A percentile compares a stretch with the other conserved stretches of the same genome.
These are phyloP conservation scores for Sylvicola cinctus DNA, from an alignment of 2,888 invertebrate genomes.

Conservation along the genomic window DNA sequence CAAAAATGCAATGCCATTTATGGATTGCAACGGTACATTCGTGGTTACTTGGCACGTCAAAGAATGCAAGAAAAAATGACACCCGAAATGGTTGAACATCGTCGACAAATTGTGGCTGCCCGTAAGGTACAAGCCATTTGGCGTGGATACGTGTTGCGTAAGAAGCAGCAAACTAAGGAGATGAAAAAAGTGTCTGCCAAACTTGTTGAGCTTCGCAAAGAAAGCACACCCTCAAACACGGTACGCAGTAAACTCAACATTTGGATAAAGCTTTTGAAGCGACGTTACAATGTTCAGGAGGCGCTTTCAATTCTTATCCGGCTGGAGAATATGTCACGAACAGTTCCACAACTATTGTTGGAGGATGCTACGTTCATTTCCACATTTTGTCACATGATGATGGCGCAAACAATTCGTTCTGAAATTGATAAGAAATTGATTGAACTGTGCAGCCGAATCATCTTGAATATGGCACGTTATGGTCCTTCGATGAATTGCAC, in stretches of 20 bases:
- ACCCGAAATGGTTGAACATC: slow-evolving; percentile 25
- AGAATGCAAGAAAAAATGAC: slow-evolving; percentile 27
- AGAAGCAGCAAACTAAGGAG: slow-evolving; percentile 10
- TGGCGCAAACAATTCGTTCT: slow-evolving; percentile 26
- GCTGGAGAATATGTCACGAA: slow-evolving; percentile 21
- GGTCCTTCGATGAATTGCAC: slow-evolving; percentile 35
- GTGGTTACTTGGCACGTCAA: slow-evolving; percentile 30
- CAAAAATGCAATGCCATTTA: slow-evolving; percentile 6
- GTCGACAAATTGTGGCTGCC: slow-evolving; percentile 30
- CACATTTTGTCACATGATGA: slow-evolving; percentile 24
- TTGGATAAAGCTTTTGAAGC: slow-evolving; percentile 18
- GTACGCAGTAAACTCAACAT: slow-evolving; percentile 17
- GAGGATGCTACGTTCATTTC: slow-evolving; percentile 21
- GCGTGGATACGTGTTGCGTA: slow-evolving; percentile 28
- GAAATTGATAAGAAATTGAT: slow-evolving; percentile 25
- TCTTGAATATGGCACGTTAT: slow-evolving; percentile 46
- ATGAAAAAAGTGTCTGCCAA: slow-evolving; percentile 9
- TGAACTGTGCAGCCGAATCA: slow-evolving; percentile 27
- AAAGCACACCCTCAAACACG: slow-evolving; percentile 13
- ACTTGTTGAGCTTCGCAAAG: slow-evolving; percentile 5
- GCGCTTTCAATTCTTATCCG: slow-evolving; percentile 15
- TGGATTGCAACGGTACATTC: slow-evolving; percentile 24
- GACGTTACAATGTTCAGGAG: slow-evolving; percentile 17
- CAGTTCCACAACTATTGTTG: slow-evolving; percentile 21
- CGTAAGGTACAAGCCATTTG: slow-evolving; percentile 40